Evolutionary conservation across 1,140 invertebrate species (phyloP).

Genomic region (Neodiprion fabricii): DNA sequence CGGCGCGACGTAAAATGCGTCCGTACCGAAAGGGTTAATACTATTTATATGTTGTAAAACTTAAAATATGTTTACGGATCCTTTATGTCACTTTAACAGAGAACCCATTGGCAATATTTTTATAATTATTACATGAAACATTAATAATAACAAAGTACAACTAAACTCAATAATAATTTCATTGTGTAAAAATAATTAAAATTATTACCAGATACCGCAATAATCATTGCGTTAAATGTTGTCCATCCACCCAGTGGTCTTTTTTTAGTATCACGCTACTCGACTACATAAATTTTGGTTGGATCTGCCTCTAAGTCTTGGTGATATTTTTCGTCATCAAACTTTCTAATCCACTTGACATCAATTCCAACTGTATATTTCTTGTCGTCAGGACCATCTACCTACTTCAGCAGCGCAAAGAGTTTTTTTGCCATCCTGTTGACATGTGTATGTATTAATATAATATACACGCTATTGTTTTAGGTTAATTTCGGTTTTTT

Average conservation of each 20-base stretch:
- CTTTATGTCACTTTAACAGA: no score
- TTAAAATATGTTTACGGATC: no score
- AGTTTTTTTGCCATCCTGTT: conserved; percentile 13
- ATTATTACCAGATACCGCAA: conserved; percentile 17
- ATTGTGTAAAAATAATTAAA: background rate
- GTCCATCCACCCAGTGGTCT: conserved; percentile 20
- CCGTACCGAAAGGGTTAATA: no score
- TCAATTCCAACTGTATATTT: conserved; percentile 23
- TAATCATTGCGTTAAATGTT: conserved; percentile 3
- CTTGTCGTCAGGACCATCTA: conserved; percentile 18
- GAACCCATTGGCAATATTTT: no score
- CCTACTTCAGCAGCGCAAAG: conserved; percentile 20
- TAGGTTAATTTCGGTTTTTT: background rate
- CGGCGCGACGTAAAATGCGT: no score
- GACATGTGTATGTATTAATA: background rate
- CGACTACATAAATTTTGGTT: conserved; percentile 9
- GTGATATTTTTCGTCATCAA: conserved; percentile 19
- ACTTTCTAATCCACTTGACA: conserved; percentile 16
- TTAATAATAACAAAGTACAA: no score
- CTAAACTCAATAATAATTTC: background rate
- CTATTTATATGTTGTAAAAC: no score
- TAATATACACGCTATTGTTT: background rate
- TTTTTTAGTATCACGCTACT: conserved; percentile 19
- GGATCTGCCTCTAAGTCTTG: conserved; percentile 17
- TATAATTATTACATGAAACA: no score